A percentile compares a stretch with the other conserved stretches of the same genome.
Evolutionary conservation across 1,140 invertebrate genomes (phyloP).

Genomic region (Cepaea nemoralis): DNA sequence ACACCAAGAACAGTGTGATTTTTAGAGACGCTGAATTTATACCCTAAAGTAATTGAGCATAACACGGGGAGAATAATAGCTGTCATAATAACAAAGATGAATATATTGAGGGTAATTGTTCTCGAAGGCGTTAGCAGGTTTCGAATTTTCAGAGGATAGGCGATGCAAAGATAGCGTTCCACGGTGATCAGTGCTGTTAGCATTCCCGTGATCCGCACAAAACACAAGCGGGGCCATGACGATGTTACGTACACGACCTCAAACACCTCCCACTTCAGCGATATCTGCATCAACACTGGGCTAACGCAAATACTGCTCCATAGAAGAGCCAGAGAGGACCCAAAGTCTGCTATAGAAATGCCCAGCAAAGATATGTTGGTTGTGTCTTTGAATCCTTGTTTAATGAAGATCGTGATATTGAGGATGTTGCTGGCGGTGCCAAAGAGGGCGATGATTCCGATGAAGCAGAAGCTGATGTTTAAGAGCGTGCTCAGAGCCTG

Average conservation of each 20-base stretch:
- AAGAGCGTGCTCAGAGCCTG: too few relatives aligned
- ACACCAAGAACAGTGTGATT: neutral
- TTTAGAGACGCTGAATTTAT: neutral
- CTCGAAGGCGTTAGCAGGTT: neutral
- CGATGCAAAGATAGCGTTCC: slow-evolving; percentile 8
- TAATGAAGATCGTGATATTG: too few relatives aligned
- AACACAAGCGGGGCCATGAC: neutral
- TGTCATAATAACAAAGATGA: neutral
- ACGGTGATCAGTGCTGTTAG: neutral
- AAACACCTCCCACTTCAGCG: neutral
- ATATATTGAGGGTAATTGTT: neutral
- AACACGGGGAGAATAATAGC: neutral
- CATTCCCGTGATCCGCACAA: neutral
- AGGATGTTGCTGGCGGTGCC: neutral
- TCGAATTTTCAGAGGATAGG: neutral
- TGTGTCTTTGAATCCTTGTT: too few relatives aligned
- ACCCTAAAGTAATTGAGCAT: neutral
- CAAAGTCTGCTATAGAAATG: neutral
- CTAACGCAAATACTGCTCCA: neutral
- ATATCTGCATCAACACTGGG: neutral
- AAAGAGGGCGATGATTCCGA: neutral
- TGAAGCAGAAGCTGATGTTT: neutral
- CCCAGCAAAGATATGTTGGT: neutral
- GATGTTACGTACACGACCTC: neutral
- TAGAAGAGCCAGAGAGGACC: neutral